Conservation (phyloP, 2,888 invertebrate species). For the Tribolium freemani region DNA sequence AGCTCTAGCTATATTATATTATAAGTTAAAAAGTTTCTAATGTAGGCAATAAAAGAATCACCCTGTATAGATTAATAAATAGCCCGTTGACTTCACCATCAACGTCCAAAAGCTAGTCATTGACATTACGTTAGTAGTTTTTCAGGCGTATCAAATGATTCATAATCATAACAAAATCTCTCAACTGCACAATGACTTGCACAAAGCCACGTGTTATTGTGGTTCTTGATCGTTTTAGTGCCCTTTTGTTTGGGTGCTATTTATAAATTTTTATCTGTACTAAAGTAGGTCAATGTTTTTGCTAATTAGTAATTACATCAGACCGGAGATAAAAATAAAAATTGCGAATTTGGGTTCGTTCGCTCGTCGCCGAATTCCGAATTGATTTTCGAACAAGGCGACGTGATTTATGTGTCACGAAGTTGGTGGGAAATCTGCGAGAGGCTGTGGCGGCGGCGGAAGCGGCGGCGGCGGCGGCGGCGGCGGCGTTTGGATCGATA, state of each 20-base stretch:
- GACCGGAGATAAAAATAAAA: slow-evolving; percentile 29
- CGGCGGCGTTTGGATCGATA: slow-evolving; percentile 24
- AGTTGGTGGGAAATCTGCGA: slow-evolving; percentile 46
- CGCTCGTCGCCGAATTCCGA: slow-evolving; percentile 15
- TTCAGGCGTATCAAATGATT: slow-evolving; percentile 13
- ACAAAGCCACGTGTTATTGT: neutral
- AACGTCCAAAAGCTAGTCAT: too few species aligned
- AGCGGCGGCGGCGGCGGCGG: slow-evolving; percentile 36
- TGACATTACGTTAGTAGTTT: neutral
- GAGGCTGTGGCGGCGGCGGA: slow-evolving; percentile 43
- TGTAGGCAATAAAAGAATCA: too few species aligned
- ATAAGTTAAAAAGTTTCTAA: too few species aligned
- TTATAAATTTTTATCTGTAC: neutral
- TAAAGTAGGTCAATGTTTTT: slow-evolving; percentile 37
- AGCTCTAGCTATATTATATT: too few species aligned
- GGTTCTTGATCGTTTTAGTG: neutral
- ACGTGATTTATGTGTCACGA: slow-evolving; percentile 46
- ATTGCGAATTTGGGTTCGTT: neutral
- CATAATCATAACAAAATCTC: neutral
- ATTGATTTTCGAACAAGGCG: slow-evolving; percentile 45
- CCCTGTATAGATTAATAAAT: too few species aligned
- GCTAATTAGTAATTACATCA: slow-evolving; percentile 35
- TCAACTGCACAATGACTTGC: neutral
- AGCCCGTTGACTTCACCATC: too few species aligned
- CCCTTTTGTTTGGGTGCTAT: neutral